phyloP scores from a whole-genome alignment of 2,797 vertebrate genomes.

The Sebastes taczanowskii region DNA sequence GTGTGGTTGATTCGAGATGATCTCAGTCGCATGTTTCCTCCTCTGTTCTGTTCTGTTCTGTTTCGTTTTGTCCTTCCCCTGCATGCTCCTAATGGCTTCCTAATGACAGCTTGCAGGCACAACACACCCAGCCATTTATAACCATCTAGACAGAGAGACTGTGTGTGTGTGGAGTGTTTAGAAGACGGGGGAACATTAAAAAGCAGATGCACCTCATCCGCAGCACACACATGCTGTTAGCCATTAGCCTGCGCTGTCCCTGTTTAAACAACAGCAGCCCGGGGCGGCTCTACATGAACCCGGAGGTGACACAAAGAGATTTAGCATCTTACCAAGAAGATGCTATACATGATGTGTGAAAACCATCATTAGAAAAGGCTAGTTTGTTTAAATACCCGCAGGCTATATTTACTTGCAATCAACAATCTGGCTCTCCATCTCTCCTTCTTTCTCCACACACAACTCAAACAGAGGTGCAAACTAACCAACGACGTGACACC shows the following conservation, averaged over 20 bases:
- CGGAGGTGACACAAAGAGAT: constrained; percentile 62
- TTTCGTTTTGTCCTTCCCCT: constrained; percentile 67
- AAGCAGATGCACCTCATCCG: constrained; percentile 68
- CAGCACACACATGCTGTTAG: constrained; percentile 55
- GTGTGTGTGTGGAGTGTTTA: constrained; percentile 48
- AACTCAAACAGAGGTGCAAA: constrained; percentile 40
- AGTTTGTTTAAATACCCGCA: constrained; percentile 56
- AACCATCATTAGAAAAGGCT: constrained; percentile 55
- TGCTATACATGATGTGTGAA: constrained; percentile 50
- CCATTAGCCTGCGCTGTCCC: constrained; percentile 35
- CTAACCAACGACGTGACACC: constrained; percentile 49
- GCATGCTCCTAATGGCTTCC: constrained; percentile 79
- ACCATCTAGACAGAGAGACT: constrained; percentile 64
- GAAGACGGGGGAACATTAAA: constrained; percentile 55
- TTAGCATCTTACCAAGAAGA: constrained; percentile 50
- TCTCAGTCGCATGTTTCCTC: constrained; percentile 67
- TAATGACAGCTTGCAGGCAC: constrained; percentile 82
- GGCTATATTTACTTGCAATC: constrained; percentile 39
- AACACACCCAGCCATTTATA: constrained; percentile 77
- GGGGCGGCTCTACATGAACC: constrained; percentile 47
- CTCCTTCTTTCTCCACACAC: constrained; percentile 3
- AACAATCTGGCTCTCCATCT: constrained; percentile 22
- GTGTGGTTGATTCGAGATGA: constrained; percentile 55
- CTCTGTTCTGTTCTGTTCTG: constrained; percentile 61
- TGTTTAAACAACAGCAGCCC: constrained; percentile 61